Evolutionary conservation across 2,113 vertebrate species (phyloP).

Genomic region (Macquaria australasica): DNA sequence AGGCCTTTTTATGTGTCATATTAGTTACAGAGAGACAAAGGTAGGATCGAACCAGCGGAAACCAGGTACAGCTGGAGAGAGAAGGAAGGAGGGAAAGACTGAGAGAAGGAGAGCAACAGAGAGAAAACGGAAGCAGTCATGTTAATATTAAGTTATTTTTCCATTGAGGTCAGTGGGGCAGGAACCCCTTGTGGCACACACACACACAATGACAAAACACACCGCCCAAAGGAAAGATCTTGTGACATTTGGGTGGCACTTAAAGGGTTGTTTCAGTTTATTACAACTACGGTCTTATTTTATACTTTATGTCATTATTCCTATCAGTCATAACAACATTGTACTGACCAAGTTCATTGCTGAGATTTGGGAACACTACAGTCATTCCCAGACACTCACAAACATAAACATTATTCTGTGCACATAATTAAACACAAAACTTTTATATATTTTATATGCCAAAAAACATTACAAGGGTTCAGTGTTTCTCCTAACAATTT

Average conservation of each 20-base stretch:
- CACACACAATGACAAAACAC: conserved; percentile 26
- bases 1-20: conserved; percentile 80
- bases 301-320: not conserved
- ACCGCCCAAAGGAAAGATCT: conserved; percentile 16
- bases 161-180: conserved; percentile 73
- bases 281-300: not conserved
- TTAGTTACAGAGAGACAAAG: conserved; percentile 82
- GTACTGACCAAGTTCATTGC: not conserved
- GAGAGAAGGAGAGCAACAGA: conserved; percentile 20
- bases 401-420: too few species aligned
- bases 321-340: not conserved
- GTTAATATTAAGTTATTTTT: conserved; percentile 76
- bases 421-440: too few species aligned
- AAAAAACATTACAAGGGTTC: too few species aligned
- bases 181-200: conserved; percentile 53
- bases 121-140: conserved; percentile 31
- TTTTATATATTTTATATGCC: too few species aligned
- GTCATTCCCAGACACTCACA: too few species aligned
- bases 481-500: too few species aligned
- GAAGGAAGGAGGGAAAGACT: conserved; percentile 11
- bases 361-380: not conserved
- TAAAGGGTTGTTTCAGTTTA: not conserved
- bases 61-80: conserved; percentile 49
- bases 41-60: conserved; percentile 75
- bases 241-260: not conserved